Percentiles rank a stretch among this genome's conserved stretches.
These are phyloP conservation scores for Nematolebias whitei DNA, from an alignment of 2,113 vertebrate species.

Conservation along the genomic window DNA sequence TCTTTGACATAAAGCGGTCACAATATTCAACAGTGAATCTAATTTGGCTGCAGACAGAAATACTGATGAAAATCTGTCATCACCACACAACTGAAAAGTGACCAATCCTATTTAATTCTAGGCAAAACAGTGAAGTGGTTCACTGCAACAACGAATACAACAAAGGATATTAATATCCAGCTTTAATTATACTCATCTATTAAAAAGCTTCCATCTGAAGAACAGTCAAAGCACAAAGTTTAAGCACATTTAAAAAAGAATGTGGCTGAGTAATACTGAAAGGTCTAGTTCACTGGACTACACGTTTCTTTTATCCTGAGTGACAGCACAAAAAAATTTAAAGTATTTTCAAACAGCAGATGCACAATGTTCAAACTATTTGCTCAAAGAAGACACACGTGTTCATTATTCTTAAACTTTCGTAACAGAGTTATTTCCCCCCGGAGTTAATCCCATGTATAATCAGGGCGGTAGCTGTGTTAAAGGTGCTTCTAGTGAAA, in stretches of 20 bases:
- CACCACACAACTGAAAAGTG: background rate
- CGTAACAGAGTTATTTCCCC: background rate
- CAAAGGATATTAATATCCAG: background rate
- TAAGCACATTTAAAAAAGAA: background rate
- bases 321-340: background rate
- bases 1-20: background rate
- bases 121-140: background rate
- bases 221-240: background rate
- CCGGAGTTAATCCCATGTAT: constrained; percentile 1
- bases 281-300: background rate
- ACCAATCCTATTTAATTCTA: no score
- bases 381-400: background rate
- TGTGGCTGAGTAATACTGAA: background rate
- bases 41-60: no score
- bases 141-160: background rate
- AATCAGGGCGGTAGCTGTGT: constrained; percentile 13
- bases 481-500: constrained; percentile 35
- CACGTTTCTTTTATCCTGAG: background rate
- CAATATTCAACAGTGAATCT: no score
- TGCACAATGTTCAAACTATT: background rate
- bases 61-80: background rate
- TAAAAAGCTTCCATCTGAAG: background rate
- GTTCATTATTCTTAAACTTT: no score
- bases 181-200: background rate
- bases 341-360: background rate